A percentile compares a stretch with the other conserved stretches of the same genome.
Conservation (phyloP, 2,113 vertebrate species). For the Enhydra lutris region DNA sequence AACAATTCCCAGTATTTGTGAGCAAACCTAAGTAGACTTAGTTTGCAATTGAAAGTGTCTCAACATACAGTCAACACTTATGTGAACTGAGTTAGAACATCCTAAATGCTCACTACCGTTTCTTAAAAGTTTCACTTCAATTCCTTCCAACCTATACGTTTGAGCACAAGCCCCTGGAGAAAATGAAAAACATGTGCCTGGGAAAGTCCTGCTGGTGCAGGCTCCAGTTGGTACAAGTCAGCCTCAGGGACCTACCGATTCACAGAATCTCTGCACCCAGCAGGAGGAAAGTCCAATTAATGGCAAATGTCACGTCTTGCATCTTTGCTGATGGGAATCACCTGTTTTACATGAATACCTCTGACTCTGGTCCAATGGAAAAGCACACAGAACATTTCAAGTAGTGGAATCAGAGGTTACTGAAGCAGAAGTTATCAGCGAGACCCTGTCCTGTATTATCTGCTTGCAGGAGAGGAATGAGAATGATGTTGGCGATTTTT, state of each 20-base stretch:
- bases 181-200: neutral
- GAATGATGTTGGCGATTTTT: constrained; percentile 55
- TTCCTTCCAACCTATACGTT: neutral
- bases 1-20: neutral
- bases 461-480: constrained; percentile 38
- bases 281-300: constrained; percentile 30
- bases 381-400: constrained; percentile 46
- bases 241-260: neutral
- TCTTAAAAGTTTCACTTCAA: constrained; percentile 40
- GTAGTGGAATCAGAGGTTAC: constrained; percentile 39
- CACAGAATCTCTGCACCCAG: neutral
- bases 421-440: constrained; percentile 62
- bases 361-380: constrained; percentile 46
- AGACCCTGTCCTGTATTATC: constrained; percentile 21
- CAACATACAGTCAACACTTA: neutral
- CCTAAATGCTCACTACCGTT: constrained; percentile 10
- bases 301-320: neutral
- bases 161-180: neutral
- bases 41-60: neutral
- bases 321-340: constrained; percentile 45
- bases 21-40: neutral
- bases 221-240: neutral
- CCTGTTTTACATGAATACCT: constrained; percentile 38
- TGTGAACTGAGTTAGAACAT: neutral
- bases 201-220: neutral